Base-by-base conservation (phyloP, 2,888 invertebrate species). In the Hirudinaria manillensis region DNA sequence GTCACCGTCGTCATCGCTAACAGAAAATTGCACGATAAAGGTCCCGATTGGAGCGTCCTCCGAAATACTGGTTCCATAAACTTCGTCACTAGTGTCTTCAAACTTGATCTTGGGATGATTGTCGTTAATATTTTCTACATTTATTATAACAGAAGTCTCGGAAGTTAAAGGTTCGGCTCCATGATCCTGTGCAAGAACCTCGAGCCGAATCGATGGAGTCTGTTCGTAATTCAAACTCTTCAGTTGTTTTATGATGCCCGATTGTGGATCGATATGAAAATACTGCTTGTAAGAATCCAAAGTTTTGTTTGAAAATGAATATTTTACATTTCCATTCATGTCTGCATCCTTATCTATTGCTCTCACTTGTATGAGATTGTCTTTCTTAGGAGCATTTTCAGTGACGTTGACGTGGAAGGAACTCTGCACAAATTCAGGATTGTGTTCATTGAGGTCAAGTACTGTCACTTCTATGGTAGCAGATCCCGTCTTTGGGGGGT, bases 371-470 rank as follows among this genome's bases (percentile, higher is more conserved):
- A 61, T 2, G 3, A 72, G 65, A 53, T 34, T 21, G 3, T 72
- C 56, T 53, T 32, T 55, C 10, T 55, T 55, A 19, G 56, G 61
- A 16, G 72, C 32, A 65, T 78, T 78, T 56, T 79, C 79, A 32
- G 61, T 65, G 13, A 79, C 68, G 53, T 66, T 75, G 65, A 75
- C 72, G 2, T 75, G 65, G 55, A 77, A 77, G 19, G 55, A 32
- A 24, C 55, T 27, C 36, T 75, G 55, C 0, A 75, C 61, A 72
- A 79, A 79, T 19, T 61, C 72, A 4, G 79, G 79, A 3, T 76
- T 27, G 72, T 79, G 70, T 61, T 79, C 79, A 27, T 79, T 79
- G n/a, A 76, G 76, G 65, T 79, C 79, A 21, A 76, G 53, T 1
- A 79, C 74, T 16, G 65, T 38, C 13, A 79, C 72, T 61, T 72